These are phyloP conservation scores for Macrotus californicus DNA, from an alignment of 2,113 vertebrate genomes.

Conservation along the genomic window DNA sequence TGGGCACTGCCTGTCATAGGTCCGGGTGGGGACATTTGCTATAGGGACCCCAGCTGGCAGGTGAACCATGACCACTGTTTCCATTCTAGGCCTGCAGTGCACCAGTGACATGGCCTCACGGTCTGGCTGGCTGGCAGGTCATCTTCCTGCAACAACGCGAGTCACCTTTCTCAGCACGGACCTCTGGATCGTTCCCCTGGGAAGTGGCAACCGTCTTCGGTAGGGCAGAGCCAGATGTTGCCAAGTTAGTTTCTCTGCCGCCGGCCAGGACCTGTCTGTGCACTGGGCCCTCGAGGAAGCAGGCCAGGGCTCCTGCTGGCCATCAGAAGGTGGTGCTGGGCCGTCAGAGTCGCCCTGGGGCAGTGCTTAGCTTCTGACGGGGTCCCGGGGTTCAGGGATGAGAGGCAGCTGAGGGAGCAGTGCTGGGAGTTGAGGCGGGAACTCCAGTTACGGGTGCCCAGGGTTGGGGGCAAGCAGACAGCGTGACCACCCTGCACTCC, in stretches of 20 bases:
- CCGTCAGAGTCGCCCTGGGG: background rate
- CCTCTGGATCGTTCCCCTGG: background rate
- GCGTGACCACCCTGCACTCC: fast-evolving
- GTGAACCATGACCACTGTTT: fast-evolving
- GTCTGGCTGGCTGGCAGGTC: background rate
- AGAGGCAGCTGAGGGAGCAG: background rate
- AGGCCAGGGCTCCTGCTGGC: background rate
- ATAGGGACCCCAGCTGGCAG: background rate
- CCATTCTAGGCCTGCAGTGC: background rate
- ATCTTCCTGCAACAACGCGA: background rate
- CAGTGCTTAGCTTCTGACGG: fast-evolving
- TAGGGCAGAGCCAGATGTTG: fast-evolving
- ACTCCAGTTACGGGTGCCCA: background rate
- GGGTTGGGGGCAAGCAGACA: fast-evolving
- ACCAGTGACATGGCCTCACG: background rate
- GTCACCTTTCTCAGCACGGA: background rate
- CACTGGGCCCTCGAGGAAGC: background rate
- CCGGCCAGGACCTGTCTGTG: background rate
- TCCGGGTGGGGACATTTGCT: background rate
- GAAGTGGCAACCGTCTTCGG: background rate
- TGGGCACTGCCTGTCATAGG: background rate
- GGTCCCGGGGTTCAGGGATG: too few species aligned
- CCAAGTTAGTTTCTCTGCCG: background rate
- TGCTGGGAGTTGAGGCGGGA: background rate
- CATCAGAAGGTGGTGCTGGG: background rate